These are phyloP conservation scores for Epinephelus moara DNA, from an alignment of 2,113 vertebrate genomes.

Conservation along the genomic window DNA sequence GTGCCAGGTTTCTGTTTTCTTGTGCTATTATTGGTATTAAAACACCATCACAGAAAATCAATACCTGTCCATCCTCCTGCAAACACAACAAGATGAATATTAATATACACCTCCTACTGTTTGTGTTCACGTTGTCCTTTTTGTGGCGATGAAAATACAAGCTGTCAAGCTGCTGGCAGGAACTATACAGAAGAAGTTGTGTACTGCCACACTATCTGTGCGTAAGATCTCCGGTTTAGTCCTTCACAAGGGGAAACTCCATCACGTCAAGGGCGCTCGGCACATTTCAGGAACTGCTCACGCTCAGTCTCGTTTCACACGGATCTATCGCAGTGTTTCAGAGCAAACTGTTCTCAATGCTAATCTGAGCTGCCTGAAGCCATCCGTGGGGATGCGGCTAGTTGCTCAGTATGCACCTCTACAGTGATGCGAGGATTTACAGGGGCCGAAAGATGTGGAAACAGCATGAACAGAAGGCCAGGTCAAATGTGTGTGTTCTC, in stretches of 20 bases:
- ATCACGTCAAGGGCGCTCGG: conserved; percentile 26
- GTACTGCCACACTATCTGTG: not conserved
- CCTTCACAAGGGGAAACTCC: conserved; percentile 10
- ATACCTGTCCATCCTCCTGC: not conserved
- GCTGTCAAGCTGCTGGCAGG: not conserved
- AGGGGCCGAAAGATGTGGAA: conserved; percentile 57
- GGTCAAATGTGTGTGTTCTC: conserved; percentile 62
- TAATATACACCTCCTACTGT: not conserved
- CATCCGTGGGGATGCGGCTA: not conserved
- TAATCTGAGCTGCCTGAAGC: conserved; percentile 39
- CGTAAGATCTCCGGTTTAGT: conserved; percentile 1
- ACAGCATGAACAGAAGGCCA: conserved; percentile 63
- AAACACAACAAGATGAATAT: conserved; percentile 20
- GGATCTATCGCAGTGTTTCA: conserved; percentile 1
- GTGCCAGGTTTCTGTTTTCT: not conserved
- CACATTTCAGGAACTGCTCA: conserved; percentile 11
- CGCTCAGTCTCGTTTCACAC: not conserved
- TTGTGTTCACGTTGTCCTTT: not conserved
- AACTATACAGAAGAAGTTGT: conserved; percentile 1
- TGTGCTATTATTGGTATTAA: not conserved
- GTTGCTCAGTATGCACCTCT: conserved; percentile 58
- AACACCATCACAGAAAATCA: not conserved
- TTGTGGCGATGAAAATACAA: not conserved
- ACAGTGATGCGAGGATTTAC: conserved; percentile 53
- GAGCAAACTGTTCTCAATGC: conserved; percentile 27